Percentiles rank a stretch among this genome's conserved stretches.
These are phyloP conservation scores for Callyntrura guangdongensis DNA, from an alignment of 2,888 invertebrate genomes.

Conservation along the genomic window DNA sequence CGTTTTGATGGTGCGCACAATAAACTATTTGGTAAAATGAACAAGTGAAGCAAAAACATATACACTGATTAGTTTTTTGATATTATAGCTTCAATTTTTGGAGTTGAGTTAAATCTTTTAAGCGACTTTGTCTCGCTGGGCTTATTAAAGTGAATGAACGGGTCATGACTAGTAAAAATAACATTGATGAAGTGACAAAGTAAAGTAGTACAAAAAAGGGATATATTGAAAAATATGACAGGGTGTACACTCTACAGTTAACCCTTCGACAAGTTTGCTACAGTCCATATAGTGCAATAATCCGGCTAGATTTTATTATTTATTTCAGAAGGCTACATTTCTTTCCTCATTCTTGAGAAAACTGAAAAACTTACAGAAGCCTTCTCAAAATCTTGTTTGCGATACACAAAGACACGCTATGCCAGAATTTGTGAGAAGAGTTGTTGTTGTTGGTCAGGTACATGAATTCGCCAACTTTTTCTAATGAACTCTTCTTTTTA, in stretches of 20 bases:
- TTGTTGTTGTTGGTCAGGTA: not conserved
- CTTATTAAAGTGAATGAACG: too few relatives aligned
- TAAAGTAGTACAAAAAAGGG: not conserved
- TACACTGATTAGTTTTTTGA: too few relatives aligned
- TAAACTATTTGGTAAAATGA: too few relatives aligned
- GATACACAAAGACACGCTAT: not conserved
- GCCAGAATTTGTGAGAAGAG: not conserved
- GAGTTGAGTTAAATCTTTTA: too few relatives aligned
- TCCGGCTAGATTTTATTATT: not conserved
- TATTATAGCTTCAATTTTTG: too few relatives aligned
- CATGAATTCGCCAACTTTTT: not conserved
- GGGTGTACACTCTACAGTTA: too few relatives aligned
- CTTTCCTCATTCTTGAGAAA: not conserved
- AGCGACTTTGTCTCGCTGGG: too few relatives aligned
- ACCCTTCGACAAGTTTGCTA: too few relatives aligned
- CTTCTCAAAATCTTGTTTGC: not conserved
- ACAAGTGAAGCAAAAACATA: too few relatives aligned
- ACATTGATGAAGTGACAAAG: slow-evolving; percentile 15
- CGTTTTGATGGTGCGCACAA: too few relatives aligned
- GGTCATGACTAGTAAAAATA: not conserved
- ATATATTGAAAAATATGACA: slow-evolving; percentile 10
- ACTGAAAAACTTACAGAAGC: not conserved
- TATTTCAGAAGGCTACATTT: not conserved
- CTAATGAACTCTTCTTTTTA: not conserved
- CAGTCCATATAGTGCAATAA: not conserved